phyloP scores from a whole-genome alignment of 2,797 vertebrate genomes.

The Iguana delicatissima region DNA sequence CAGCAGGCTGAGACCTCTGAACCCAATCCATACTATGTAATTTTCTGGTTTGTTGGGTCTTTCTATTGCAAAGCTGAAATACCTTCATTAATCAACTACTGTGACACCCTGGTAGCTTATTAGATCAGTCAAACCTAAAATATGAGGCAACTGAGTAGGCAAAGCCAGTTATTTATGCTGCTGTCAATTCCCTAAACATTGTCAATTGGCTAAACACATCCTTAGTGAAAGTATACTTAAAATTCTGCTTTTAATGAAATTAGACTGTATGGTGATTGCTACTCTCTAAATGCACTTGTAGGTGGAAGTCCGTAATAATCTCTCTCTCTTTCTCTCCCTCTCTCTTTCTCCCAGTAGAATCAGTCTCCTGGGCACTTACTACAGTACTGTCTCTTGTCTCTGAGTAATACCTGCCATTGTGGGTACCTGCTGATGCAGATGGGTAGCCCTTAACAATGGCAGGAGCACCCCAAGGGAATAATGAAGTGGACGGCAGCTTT shows the following conservation, averaged over 20 bases:
- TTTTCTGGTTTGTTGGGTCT: too few relatives aligned
- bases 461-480: conserved; percentile 54
- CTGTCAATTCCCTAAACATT: background rate
- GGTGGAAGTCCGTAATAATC: conserved; percentile 59
- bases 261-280: conserved; percentile 58
- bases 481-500: conserved; percentile 65
- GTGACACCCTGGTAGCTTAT: background rate
- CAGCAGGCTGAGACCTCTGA: background rate
- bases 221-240: conserved; percentile 44
- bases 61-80: background rate
- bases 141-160: background rate
- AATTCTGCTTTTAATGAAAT: conserved; percentile 55
- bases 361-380: conserved; percentile 58
- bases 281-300: conserved; percentile 59
- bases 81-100: background rate
- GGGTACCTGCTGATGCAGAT: conserved; percentile 41
- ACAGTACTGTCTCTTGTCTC: conserved; percentile 66
- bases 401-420: conserved; percentile 63
- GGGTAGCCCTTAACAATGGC: conserved; percentile 65
- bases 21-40: background rate
- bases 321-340: conserved; percentile 52
- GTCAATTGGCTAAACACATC: background rate
- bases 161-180: background rate
- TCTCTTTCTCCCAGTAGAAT: conserved; percentile 57
- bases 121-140: background rate